phyloP scores from a whole-genome alignment of 2,888 invertebrate genomes.

The Dolomedes plantarius region DNA sequence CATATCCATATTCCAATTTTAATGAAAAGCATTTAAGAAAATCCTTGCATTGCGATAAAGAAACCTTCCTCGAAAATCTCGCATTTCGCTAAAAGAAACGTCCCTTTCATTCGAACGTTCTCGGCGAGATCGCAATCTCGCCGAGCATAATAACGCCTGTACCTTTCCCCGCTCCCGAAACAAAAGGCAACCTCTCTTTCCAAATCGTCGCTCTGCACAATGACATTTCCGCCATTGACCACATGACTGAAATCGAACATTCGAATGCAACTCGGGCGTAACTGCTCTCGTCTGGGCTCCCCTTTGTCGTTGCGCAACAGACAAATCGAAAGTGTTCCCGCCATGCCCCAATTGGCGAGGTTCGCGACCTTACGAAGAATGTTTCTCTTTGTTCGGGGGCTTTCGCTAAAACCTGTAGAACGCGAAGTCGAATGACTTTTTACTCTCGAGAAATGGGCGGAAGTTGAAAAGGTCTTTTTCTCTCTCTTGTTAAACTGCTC shows the following conservation, averaged over 20 bases:
- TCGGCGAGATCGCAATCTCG: no score
- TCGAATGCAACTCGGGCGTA: not conserved
- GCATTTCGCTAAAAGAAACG: no score
- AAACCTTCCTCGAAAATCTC: no score
- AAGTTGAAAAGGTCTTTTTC: not conserved
- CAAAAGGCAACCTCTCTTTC: not conserved
- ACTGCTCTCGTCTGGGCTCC: not conserved
- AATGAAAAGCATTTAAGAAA: no score
- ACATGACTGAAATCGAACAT: not conserved
- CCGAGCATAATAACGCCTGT: no score
- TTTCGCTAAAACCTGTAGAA: not conserved
- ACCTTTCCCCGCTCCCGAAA: not conserved
- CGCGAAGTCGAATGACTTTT: not conserved
- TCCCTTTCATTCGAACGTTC: no score
- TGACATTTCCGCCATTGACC: not conserved
- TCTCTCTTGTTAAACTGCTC: not conserved
- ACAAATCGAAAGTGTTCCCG: constrained; percentile 3
- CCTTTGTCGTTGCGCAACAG: not conserved
- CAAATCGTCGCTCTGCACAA: not conserved
- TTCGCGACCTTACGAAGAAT: constrained; percentile 6
- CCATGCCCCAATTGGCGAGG: not conserved
- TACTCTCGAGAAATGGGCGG: not conserved
- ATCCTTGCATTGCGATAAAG: no score
- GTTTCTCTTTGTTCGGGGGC: not conserved
- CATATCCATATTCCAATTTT: no score